These are phyloP conservation scores for Eristalis arbustorum DNA, from an alignment of 2,888 invertebrate species.

Conservation along the genomic window DNA sequence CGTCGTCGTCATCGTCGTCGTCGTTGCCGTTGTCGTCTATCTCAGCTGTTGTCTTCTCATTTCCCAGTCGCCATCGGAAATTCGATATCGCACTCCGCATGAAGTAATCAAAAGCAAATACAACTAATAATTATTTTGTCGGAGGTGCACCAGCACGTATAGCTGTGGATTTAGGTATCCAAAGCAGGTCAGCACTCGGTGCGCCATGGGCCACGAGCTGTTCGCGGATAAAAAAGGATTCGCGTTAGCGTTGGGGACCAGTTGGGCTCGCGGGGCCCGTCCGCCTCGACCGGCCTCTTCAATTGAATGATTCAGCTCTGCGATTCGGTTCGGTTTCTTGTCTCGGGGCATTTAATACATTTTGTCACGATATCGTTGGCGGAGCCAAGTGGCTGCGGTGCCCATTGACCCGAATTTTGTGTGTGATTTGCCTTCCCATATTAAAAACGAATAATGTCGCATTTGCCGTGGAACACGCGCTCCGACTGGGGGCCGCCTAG, in stretches of 20 bases:
- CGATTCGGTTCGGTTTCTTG: slow-evolving; percentile 60
- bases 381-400: slow-evolving; percentile 51
- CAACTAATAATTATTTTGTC: slow-evolving; percentile 67
- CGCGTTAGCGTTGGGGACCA: slow-evolving; percentile 39
- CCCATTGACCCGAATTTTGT: slow-evolving; percentile 70
- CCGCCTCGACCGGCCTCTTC: not conserved
- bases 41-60: slow-evolving; percentile 44
- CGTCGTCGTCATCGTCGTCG: not conserved
- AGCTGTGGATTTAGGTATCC: slow-evolving; percentile 32
- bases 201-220: slow-evolving; percentile 42
- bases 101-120: slow-evolving; percentile 55
- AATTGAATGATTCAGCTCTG: slow-evolving; percentile 43
- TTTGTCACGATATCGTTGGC: slow-evolving; percentile 69
- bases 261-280: not conserved
- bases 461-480: slow-evolving; percentile 58
- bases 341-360: slow-evolving; percentile 67
- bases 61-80: slow-evolving; percentile 43
- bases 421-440: slow-evolving; percentile 67
- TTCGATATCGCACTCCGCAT: slow-evolving; percentile 61
- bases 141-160: not conserved
- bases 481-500: not conserved
- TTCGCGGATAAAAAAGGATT: slow-evolving; percentile 52
- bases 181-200: slow-evolving; percentile 62
- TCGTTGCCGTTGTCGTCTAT: not conserved
- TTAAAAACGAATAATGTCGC: slow-evolving; percentile 70